A percentile compares a stretch with the other conserved stretches of the same genome.
phyloP scores from a whole-genome alignment of 2,113 vertebrate genomes.

The Istiophorus platypterus region DNA sequence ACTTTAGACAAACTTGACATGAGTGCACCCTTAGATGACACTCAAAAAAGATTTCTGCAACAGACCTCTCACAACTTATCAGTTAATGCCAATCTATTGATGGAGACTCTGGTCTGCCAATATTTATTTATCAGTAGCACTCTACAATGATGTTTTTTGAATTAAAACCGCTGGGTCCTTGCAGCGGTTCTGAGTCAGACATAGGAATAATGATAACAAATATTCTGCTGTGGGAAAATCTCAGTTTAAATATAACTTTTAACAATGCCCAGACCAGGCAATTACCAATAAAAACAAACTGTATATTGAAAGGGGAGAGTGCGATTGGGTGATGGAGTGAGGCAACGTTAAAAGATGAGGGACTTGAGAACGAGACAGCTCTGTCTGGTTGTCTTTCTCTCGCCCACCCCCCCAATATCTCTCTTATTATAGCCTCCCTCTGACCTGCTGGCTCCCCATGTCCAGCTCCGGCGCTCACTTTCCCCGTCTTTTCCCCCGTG shows the following conservation, averaged over 20 bases:
- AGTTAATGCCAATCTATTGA: not conserved
- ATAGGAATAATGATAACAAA: constrained; percentile 28
- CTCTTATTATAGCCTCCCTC: constrained; percentile 66
- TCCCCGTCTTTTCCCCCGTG: constrained; percentile 39
- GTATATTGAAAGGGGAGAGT: not conserved
- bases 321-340: constrained; percentile 4
- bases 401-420: constrained; percentile 42
- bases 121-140: not conserved
- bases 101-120: not conserved
- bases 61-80: constrained; percentile 1
- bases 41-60: constrained; percentile 3
- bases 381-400: constrained; percentile 52
- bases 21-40: not conserved
- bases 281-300: constrained; percentile 20
- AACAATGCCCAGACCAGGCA: not conserved
- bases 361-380: constrained; percentile 38
- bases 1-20: not conserved
- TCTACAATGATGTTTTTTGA: constrained; percentile 7
- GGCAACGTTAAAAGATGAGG: constrained; percentile 50
- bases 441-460: constrained; percentile 42
- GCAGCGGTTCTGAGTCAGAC: constrained; percentile 9
- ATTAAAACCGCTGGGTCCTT: not conserved
- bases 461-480: constrained; percentile 23
- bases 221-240: not conserved
- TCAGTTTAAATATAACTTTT: constrained; percentile 8